Evolutionary conservation across 2,888 invertebrate genomes (phyloP), one percentile per base, ranked within the genome.

Genomic region (Hyles lineata): DNA sequence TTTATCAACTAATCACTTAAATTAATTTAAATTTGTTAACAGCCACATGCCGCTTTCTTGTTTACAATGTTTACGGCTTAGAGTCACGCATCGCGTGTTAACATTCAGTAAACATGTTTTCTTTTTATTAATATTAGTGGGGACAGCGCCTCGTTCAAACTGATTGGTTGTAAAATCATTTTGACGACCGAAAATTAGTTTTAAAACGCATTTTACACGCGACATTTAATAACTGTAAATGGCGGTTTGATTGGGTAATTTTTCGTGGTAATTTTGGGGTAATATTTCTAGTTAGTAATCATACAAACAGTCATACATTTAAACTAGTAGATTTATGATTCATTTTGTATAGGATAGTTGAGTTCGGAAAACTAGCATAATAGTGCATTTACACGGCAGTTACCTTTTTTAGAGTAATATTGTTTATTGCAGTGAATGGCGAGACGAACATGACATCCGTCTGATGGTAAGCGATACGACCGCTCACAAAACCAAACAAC

Each of bases 51-150:
- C 43, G 23, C 23, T 23, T 67, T 50, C 43, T n/a, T 11, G 4
- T 55, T 55, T 55, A 55, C 55, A 55, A 50, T 15, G 21, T 43
- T 63, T 23, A 67, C 23, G 8, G 17, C 23, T 23, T 23, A 17
- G 11, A 81, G 85, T 84, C 87, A 87, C 87, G 87, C 76, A 86
- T 87, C 71, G 86, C 88, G 82, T 88, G 88, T 71, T 70, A 62
- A 74, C 72, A 70, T 70, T 80, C 84, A 84, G 83, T 82, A 74
- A 55, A 55, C 55, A 55, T 59, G n/a, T 77, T 79, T 77, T 75
- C 76, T 80, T 82, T 79, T 80, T 80, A 82, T 81, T 78, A 76
- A 75, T 77, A 79, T 75, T 67, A 75, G 73, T 43, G 73, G 67
- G 32, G 32, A 58, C 15, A 72, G 74, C 76, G 76, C 75, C 73